A percentile compares a stretch with the other conserved stretches of the same genome.
Evolutionary conservation across 2,888 invertebrate genomes (phyloP).

Genomic region (Metallyticus violacea): DNA sequence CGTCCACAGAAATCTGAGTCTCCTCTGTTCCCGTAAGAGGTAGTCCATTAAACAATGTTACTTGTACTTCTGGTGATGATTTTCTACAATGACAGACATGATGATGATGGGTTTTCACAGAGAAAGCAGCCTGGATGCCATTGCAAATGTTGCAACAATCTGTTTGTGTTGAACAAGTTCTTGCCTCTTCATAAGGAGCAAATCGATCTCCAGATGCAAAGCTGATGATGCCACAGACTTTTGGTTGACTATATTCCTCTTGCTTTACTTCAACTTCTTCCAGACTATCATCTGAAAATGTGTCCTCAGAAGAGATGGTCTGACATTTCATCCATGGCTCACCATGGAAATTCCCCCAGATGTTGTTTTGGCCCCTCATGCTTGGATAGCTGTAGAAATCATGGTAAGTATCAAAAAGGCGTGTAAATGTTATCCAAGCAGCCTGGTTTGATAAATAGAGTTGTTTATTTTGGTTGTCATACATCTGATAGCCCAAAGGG

Average conservation of each 20-base stretch:
- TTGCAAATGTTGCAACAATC: background rate
- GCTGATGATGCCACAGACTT: background rate
- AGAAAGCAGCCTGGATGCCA: background rate
- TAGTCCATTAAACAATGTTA: background rate
- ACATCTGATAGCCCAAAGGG: background rate
- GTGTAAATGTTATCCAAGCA: background rate
- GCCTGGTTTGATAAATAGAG: background rate
- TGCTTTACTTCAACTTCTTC: slow-evolving; percentile 8
- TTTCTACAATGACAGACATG: background rate
- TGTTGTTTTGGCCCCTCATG: background rate
- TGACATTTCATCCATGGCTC: background rate
- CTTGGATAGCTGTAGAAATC: background rate
- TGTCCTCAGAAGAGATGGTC: background rate
- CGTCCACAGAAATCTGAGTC: background rate
- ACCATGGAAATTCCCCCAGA: background rate
- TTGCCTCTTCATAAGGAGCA: background rate
- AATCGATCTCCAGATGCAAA: background rate
- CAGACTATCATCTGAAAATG: slow-evolving; percentile 28
- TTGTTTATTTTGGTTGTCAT: background rate
- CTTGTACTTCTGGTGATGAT: background rate
- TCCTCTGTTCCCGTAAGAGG: background rate
- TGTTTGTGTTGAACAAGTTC: background rate
- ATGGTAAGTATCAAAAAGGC: background rate
- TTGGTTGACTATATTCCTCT: background rate
- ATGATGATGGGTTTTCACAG: background rate